A percentile compares a stretch with the other conserved stretches of the same genome.
Evolutionary conservation across 2,888 invertebrate species (phyloP).

Genomic region (Napeogenes sylphis): DNA sequence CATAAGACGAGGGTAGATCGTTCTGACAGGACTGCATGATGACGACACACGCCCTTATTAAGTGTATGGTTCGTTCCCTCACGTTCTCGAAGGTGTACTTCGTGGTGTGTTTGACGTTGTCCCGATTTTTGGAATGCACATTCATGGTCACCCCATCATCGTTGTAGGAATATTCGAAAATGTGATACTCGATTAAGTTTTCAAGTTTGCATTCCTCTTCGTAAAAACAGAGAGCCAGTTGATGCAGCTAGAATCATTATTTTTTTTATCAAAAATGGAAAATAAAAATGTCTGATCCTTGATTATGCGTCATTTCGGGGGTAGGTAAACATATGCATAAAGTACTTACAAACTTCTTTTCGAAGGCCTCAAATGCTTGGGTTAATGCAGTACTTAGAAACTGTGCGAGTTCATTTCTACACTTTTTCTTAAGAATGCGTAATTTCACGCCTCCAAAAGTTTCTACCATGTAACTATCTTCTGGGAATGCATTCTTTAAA

Average conservation of each 20-base stretch:
- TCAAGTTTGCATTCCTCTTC: constrained; percentile 50
- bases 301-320: no score
- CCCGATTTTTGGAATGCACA: constrained; percentile 42
- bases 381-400: constrained; percentile 53
- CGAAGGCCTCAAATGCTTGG: constrained; percentile 65
- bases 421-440: constrained; percentile 54
- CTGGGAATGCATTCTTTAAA: constrained; percentile 52
- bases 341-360: constrained; percentile 63
- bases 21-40: constrained; percentile 41
- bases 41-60: constrained; percentile 50
- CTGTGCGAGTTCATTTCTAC: constrained; percentile 55
- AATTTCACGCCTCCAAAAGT: constrained; percentile 50
- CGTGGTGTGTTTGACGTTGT: constrained; percentile 29
- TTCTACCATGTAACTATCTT: constrained; percentile 51
- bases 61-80: constrained; percentile 40
- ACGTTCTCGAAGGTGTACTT: constrained; percentile 50
- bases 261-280: not conserved
- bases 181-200: constrained; percentile 58
- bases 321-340: no score
- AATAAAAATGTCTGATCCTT: no score
- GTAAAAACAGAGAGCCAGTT: constrained; percentile 63
- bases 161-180: constrained; percentile 58
- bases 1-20: constrained; percentile 40
- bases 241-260: constrained; percentile 47
- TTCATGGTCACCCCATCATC: constrained; percentile 47